phyloP scores from a whole-genome alignment of 2,113 vertebrate genomes.

The Pelodiscus sinensis region DNA sequence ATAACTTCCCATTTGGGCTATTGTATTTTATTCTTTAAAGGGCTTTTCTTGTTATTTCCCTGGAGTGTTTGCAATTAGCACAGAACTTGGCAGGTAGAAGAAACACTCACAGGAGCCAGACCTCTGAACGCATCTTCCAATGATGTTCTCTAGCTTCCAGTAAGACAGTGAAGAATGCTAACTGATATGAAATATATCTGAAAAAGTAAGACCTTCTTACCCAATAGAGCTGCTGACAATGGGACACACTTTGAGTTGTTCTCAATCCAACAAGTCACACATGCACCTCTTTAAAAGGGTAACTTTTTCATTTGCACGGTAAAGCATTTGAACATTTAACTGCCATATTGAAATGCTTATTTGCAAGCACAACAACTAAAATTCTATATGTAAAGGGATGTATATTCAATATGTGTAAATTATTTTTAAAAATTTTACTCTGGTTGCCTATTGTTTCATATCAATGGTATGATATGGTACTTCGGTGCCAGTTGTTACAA shows the following conservation, averaged over 20 bases:
- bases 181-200: background rate
- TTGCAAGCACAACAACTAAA: background rate
- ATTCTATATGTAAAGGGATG: background rate
- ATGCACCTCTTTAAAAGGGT: background rate
- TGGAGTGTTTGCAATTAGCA: constrained; percentile 7
- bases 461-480: background rate
- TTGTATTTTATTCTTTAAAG: constrained; percentile 1
- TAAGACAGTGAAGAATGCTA: background rate
- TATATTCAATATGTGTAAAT: background rate
- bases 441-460: background rate
- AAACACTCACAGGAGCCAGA: background rate
- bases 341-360: background rate
- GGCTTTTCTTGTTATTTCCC: background rate
- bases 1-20: background rate
- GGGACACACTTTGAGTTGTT: background rate
- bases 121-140: background rate
- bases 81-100: background rate
- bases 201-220: background rate
- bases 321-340: background rate
- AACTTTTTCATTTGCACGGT: background rate
- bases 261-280: background rate
- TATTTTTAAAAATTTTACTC: background rate
- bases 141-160: background rate
- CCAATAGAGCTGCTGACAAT: accelerated
- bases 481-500: background rate